phyloP scores from a whole-genome alignment of 2,888 invertebrate species.

The Caenorhabditis sp. region DNA sequence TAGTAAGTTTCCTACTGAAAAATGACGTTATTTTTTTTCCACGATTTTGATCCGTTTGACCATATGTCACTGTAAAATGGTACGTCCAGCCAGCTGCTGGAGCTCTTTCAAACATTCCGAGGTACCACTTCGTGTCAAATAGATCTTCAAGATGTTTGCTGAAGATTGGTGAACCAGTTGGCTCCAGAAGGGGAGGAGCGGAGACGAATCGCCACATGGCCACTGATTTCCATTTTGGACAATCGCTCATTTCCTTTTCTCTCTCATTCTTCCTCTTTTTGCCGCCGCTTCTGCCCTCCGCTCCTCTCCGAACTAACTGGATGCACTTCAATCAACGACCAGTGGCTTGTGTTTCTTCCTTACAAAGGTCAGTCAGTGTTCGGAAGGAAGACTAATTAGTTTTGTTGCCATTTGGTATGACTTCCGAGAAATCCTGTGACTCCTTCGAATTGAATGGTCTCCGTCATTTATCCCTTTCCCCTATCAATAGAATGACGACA shows the following conservation, averaged over 20 bases:
- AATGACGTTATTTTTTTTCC: no score
- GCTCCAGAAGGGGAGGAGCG: conserved; percentile 8
- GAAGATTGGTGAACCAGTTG: conserved; percentile 34
- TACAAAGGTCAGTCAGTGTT: conserved; percentile 53
- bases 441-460: conserved; percentile 16
- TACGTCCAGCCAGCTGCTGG: conserved; percentile 1
- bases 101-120: conserved; percentile 42
- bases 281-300: conserved; percentile 15
- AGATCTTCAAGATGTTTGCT: conserved; percentile 44
- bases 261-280: conserved; percentile 25
- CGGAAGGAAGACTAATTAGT: conserved; percentile 36
- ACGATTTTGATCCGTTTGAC: neutral
- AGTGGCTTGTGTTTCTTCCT: conserved; percentile 17
- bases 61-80: neutral
- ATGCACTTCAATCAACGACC: conserved; percentile 49
- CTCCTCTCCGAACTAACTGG: conserved; percentile 19
- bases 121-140: conserved; percentile 9
- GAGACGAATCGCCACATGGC: conserved; percentile 36
- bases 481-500: conserved; percentile 14
- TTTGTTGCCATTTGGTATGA: conserved; percentile 42
- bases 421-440: conserved; percentile 23
- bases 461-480: neutral
- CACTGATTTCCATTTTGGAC: conserved; percentile 59
- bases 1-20: no score
- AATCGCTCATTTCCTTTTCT: conserved; percentile 55